Evolutionary conservation across 2,113 vertebrate genomes (phyloP).

Genomic region (Sardina pilchardus): DNA sequence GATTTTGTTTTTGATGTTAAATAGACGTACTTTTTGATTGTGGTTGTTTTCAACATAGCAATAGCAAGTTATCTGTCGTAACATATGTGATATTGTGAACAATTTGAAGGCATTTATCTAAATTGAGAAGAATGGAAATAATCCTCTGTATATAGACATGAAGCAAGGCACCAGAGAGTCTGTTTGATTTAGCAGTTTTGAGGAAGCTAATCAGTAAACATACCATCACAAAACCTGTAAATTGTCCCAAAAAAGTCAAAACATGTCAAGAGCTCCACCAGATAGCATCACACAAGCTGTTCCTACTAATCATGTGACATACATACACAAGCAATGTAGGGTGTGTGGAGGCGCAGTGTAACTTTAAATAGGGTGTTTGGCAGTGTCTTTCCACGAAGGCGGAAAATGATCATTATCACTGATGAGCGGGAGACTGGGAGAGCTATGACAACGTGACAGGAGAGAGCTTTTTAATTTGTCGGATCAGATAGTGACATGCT

Average conservation of each 20-base stretch:
- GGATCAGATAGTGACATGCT: constrained; percentile 77
- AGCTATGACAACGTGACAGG: constrained; percentile 76
- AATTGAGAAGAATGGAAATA: background rate
- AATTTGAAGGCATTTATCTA: background rate
- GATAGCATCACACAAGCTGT: constrained; percentile 34
- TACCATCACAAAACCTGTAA: constrained; percentile 5
- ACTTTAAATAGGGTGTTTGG: constrained; percentile 62
- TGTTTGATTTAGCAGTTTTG: background rate
- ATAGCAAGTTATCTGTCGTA: background rate
- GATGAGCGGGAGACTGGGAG: constrained; percentile 63
- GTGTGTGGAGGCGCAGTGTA: constrained; percentile 41
- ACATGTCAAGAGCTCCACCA: constrained; percentile 18
- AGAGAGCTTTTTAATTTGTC: constrained; percentile 80
- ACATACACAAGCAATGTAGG: constrained; percentile 14
- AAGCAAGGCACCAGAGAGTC: background rate
- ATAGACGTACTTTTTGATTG: no score
- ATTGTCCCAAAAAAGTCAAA: background rate
- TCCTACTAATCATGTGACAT: constrained; percentile 50
- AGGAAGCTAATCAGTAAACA: background rate
- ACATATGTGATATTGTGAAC: background rate
- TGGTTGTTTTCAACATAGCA: no score
- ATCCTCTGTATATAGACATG: background rate
- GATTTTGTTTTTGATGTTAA: no score
- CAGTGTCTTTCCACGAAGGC: constrained; percentile 55
- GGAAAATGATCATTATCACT: constrained; percentile 76